A percentile compares a stretch with the other conserved stretches of the same genome.
Conservation (phyloP, 2,888 invertebrate genomes). For the Petrophora chlorosata region DNA sequence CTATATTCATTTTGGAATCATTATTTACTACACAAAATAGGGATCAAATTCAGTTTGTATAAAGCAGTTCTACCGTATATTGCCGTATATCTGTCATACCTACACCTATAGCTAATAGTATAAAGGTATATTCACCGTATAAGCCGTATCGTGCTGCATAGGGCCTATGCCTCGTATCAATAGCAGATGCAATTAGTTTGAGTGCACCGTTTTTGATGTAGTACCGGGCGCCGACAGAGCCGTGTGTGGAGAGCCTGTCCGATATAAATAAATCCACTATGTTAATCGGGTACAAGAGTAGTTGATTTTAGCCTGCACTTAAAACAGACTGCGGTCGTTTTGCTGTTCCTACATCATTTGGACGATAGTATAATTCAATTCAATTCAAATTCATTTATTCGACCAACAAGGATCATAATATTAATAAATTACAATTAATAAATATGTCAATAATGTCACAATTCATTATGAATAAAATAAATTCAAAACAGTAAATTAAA, state of each 20-base stretch:
- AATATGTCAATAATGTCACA: too few species aligned
- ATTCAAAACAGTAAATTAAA: too few species aligned
- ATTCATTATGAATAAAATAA: too few species aligned
- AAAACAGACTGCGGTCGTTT: slow-evolving; percentile 32
- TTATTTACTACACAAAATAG: too few species aligned
- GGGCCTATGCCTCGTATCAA: slow-evolving; percentile 61
- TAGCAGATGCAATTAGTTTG: slow-evolving; percentile 81
- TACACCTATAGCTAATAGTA: neutral
- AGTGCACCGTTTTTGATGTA: slow-evolving; percentile 83
- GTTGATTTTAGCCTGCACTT: slow-evolving; percentile 46
- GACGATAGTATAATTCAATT: slow-evolving; percentile 9
- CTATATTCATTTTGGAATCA: too few species aligned
- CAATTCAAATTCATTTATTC: slow-evolving; percentile 1
- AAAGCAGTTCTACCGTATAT: too few species aligned
- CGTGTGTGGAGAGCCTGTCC: slow-evolving; percentile 54
- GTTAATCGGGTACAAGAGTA: slow-evolving; percentile 51
- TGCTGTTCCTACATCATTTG: slow-evolving; percentile 9
- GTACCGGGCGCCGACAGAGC: slow-evolving; percentile 62
- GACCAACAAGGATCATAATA: too few species aligned
- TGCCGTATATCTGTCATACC: too few species aligned
- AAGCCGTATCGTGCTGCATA: slow-evolving; percentile 30
- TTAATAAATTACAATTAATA: too few species aligned
- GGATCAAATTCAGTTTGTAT: too few species aligned
- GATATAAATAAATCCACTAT: slow-evolving; percentile 64
- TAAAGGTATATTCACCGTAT: slow-evolving; percentile 43